Conservation (phyloP, 1,140 invertebrate genomes). For the Drosophila nigromelanica region DNA sequence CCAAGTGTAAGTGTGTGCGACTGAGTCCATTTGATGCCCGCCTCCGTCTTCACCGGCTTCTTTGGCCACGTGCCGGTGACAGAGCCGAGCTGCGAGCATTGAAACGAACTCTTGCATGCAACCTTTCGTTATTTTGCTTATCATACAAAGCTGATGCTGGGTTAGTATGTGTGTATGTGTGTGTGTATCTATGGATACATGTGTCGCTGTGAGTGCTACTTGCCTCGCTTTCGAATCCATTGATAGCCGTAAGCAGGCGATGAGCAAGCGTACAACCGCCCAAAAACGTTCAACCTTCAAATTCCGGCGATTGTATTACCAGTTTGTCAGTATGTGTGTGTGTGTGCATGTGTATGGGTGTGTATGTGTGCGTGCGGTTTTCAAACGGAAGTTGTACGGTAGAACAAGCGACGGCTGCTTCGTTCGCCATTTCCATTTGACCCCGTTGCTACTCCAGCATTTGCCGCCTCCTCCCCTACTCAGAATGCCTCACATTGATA, state of each 20-base stretch:
- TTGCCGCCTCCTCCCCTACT: constrained; percentile 2
- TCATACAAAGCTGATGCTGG: constrained; percentile 31
- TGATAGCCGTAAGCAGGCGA: constrained; percentile 55
- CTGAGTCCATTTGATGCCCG: constrained; percentile 64
- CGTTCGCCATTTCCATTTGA: constrained; percentile 76
- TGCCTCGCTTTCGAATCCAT: constrained; percentile 50
- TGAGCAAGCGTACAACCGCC: constrained; percentile 31
- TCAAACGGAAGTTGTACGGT: constrained; percentile 70
- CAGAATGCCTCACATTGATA: constrained; percentile 62
- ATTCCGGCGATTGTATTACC: constrained; percentile 50
- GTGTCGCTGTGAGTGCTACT: constrained; percentile 19
- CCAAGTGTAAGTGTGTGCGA: constrained; percentile 40
- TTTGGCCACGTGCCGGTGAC: constrained; percentile 49
- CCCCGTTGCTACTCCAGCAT: constrained; percentile 60
- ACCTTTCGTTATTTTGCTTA: constrained; percentile 47
- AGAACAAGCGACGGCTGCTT: constrained; percentile 40
- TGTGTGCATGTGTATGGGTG: constrained; percentile 17
- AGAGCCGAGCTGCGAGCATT: constrained; percentile 26
- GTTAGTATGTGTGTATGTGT: not conserved
- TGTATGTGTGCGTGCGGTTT: constrained; percentile 67
- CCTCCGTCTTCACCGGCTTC: constrained; percentile 35
- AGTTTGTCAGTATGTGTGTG: constrained; percentile 1
- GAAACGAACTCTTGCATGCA: constrained; percentile 47
- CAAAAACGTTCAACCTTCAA: constrained; percentile 41
- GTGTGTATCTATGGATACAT: constrained; percentile 17